Evolutionary conservation across 92 coral and sea anemone species (phyloP), one percentile per base, ranked within the genome.

Genomic region (Palythoa caribaeorum): DNA sequence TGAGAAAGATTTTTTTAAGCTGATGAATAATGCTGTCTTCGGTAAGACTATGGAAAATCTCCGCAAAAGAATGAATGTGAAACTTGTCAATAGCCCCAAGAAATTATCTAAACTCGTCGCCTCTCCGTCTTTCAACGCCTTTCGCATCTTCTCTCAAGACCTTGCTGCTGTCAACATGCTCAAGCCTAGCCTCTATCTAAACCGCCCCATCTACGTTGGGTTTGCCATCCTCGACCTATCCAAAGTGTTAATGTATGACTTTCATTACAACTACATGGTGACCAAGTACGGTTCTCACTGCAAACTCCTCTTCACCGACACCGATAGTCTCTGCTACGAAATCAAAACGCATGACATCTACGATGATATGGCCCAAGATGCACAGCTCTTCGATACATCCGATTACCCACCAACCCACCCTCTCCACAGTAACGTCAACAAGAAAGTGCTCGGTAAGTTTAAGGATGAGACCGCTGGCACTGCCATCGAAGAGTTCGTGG

Each of bases 381-480:
- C 83, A 35, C 78, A 88, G 15, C 87, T 72, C 17, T 89, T 85
- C 63, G 89, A 86, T 88, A 89, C 90, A 16, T 92, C 94, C 47
- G 87, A 92, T 28, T 89, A 85, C 87, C 86, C 89, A 44, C 77
- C 78, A 74, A 71, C 80, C 71, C 85, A 90, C 60, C 78, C 66
- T 35, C 77, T 90, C 55, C 65, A 90, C 36, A 86, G 87, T 19
- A 55, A n/a, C 28, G 36, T 66, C 12, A 90, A 90, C 93, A 91
- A 88, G 85, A 92, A 92, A 63, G 92, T 92, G 35, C 36, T 92
- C 10, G 90, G 85, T 13, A 88, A 88, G 44, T 84, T 92, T 84
- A 84, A 87, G 38, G 91, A 91, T 81, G 88, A 81, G 59, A 91
- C 93, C 48, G 90, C 84, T 48, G 88, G 91, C 5, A 85, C 84